Conservation (phyloP, 2,888 invertebrate species). For the Agrotis ipsilon region DNA sequence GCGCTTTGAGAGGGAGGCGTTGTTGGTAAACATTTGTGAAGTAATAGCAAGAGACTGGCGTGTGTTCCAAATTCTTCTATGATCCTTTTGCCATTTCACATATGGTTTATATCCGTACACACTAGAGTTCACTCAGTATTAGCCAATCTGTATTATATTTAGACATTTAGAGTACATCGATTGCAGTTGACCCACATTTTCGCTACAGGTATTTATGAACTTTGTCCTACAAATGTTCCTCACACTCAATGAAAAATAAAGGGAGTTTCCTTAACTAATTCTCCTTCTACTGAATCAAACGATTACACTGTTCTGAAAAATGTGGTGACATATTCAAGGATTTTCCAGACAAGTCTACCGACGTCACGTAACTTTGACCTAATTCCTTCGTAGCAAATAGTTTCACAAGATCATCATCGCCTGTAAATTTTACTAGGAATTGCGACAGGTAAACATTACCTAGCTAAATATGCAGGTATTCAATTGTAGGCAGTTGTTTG, state of each 20-base stretch:
- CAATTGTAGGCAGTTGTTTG: slow-evolving; percentile 17
- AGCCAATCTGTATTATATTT: not conserved
- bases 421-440: slow-evolving; percentile 12
- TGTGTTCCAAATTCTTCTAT: not conserved
- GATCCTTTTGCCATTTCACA: not conserved
- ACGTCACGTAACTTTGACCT: slow-evolving; percentile 44
- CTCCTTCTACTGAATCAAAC: slow-evolving; percentile 9
- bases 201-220: not conserved
- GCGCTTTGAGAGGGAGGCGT: not conserved
- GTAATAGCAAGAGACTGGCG: not conserved
- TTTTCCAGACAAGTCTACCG: slow-evolving; percentile 21
- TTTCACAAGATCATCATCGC: slow-evolving; percentile 3
- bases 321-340: slow-evolving; percentile 12
- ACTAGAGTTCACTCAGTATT: not conserved
- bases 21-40: not conserved
- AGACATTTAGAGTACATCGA: not conserved
- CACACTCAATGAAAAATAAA: not conserved
- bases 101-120: not conserved
- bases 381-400: slow-evolving; percentile 9
- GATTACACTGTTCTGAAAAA: slow-evolving; percentile 35
- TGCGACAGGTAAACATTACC: slow-evolving; percentile 4
- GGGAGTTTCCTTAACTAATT: slow-evolving; percentile 11
- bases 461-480: slow-evolving; percentile 26
- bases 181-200: not conserved
- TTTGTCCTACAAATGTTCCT: not conserved